Evolutionary conservation across 2,113 vertebrate species (phyloP), one percentile per base, ranked within the genome.

Genomic region (Perca fluviatilis): DNA sequence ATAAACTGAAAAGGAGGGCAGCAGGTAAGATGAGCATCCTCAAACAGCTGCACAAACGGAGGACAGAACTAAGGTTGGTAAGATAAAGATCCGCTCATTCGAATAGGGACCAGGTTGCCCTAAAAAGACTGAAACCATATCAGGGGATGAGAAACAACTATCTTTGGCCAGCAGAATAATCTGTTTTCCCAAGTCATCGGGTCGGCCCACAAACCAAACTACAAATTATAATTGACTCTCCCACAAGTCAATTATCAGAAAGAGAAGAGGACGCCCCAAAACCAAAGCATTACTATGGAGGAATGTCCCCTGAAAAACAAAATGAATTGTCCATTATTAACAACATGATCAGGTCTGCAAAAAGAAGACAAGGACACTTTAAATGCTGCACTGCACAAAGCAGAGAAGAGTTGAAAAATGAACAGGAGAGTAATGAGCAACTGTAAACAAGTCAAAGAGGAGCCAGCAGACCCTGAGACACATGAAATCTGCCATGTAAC

Each of bases 401-500:
- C 15, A 15, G 6, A 64, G 33, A 47, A 25, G 25, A 51, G 19
- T 6, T 27, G 25, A 77, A 61, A 62, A 43, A 70, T 53, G 53
- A 67, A 43, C 18, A 43, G 13, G 27, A 43, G 62, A 68, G 50
- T 7, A 6, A 6, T 21, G 25, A 80, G 64, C 53, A 36, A 50
- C 53, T 73, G 67, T 72, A 80, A 83, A 72, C 33, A 75, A 81
- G 56, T 74, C 33, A 25, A 51, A 89, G 27, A 67, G 69, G 64
- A 74, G 64, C 74, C 47, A 47, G 23, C 21, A 61, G 68, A 74
- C 21, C 51, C 68, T 62, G 40, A 77, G 65, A 80, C 57, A 58
- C 66, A 67, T 78, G 72, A 77, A 87, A 85, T 46, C 50, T 61
- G 67, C 69, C 58, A 43, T 57, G 66, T 82, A 80, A 86, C 68